Percentiles rank a stretch among this genome's conserved stretches.
phyloP scores from a whole-genome alignment of 2,888 invertebrate genomes.

The Ceramica pisi region DNA sequence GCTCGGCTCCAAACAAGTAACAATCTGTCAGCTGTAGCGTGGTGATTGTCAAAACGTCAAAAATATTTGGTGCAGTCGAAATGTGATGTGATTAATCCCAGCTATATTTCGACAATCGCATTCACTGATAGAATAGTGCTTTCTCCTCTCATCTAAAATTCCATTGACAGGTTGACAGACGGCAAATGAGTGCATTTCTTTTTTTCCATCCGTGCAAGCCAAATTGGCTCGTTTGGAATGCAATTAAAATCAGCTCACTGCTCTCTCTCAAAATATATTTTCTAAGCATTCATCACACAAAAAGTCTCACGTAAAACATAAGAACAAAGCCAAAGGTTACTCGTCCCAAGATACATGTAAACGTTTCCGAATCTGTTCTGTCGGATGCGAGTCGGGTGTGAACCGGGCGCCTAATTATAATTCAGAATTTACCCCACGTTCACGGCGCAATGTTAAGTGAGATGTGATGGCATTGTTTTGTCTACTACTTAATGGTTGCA shows the following conservation, averaged over 20 bases:
- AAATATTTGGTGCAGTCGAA: too few species aligned
- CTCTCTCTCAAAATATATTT: too few species aligned
- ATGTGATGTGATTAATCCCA: too few species aligned
- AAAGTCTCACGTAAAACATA: conserved; percentile 1
- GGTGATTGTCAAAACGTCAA: too few species aligned
- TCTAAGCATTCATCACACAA: background rate
- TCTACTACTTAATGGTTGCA: conserved; percentile 53
- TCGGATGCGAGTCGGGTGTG: conserved; percentile 32
- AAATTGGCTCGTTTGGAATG: background rate
- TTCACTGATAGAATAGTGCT: too few species aligned
- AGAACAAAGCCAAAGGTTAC: background rate
- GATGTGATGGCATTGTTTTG: conserved; percentile 57
- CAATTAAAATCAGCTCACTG: background rate
- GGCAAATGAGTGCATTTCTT: too few species aligned
- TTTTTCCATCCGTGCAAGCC: too few species aligned
- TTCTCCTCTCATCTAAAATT: too few species aligned
- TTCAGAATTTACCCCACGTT: conserved; percentile 57
- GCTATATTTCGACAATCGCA: too few species aligned
- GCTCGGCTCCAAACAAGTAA: too few species aligned
- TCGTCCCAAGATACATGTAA: background rate
- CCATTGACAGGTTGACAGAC: too few species aligned
- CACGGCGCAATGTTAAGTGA: conserved; percentile 32
- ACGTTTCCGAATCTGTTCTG: conserved; percentile 31
- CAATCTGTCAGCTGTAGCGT: too few species aligned
- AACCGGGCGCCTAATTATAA: conserved; percentile 71